Conservation (phyloP, 1,140 invertebrate species). For the Andricus grossulariae region DNA sequence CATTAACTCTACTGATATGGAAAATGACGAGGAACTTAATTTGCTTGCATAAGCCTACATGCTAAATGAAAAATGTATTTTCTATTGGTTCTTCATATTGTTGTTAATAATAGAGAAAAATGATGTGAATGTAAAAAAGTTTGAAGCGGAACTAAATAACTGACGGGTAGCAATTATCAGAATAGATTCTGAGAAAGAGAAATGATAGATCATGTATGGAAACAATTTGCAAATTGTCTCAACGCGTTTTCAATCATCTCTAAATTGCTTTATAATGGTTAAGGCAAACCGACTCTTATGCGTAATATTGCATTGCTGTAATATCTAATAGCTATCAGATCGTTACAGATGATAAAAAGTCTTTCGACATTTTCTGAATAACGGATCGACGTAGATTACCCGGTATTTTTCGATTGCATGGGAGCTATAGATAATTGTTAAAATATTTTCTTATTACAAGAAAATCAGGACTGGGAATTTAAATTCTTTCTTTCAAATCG, state of each 20-base stretch:
- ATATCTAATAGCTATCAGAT: slow-evolving; percentile 7
- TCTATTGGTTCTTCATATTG: not conserved
- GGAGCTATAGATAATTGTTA: not conserved
- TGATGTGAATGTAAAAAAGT: not conserved
- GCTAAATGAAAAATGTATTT: slow-evolving; percentile 14
- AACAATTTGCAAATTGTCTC: slow-evolving; percentile 30
- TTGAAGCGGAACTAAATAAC: slow-evolving; percentile 28
- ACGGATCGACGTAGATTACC: not conserved
- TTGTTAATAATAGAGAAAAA: slow-evolving; percentile 4
- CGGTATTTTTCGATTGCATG: not conserved
- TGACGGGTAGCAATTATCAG: not conserved
- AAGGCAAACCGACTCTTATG: not conserved
- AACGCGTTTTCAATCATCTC: slow-evolving; percentile 24
- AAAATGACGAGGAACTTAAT: slow-evolving; percentile 37
- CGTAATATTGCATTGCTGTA: slow-evolving; percentile 17
- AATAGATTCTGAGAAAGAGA: slow-evolving; percentile 24
- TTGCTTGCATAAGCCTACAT: slow-evolving; percentile 41
- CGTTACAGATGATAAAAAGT: slow-evolving; percentile 19
- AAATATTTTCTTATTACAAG: not conserved
- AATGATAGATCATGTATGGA: not conserved
- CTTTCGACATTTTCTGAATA: slow-evolving; percentile 20
- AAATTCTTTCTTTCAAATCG: not conserved
- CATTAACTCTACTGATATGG: too few species aligned
- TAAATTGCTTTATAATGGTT: slow-evolving; percentile 20
- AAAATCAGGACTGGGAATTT: not conserved